Base-by-base conservation (phyloP, 2,113 vertebrate genomes). In the Chionodraco myersi region DNA sequence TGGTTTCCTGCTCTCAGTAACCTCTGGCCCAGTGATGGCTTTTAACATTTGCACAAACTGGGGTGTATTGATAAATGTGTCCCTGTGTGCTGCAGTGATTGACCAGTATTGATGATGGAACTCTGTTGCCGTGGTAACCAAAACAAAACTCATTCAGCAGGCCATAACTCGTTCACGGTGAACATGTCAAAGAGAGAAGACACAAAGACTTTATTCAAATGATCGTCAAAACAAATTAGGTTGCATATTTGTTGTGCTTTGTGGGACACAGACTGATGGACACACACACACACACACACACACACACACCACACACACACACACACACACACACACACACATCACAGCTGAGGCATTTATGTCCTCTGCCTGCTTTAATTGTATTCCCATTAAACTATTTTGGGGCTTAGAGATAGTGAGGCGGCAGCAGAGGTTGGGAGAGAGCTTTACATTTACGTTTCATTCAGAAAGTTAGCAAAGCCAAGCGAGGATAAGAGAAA, bases 51-150 rank as follows among this genome's bases (percentile, higher is more conserved):
- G 45, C 69, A 62, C 72, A 78, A 58, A 36, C 41, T 26, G 74
- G 41, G 44, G 77, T 23, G 41, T 84, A 92, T 92, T 86, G 87
- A 92, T 66, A 21, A 80, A 68, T 61, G 18, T 85, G 83, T 79
- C 68, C 76, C 69, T 44, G 23, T 75, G 69, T 23, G 63, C 52
- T 62, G 52, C 73, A 47, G 77, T 9, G 72, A 91, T 89, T 80
- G 84, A 90, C 48, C 73, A 16, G 75, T 88, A 92, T 91, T 88
- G 90, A 91, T 66, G 48, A 69, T 84, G 74, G 60, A 85, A 83
- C 77, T 87, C 64, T 0, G 59, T 90, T 62, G 9, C 83, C 73
- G 52, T 90, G 88, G 85, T 86, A 60, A 91, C 87, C 61, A 76
- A 80, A 82, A 89, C 82, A 60, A 80, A 74, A 84, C 69, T 75